Base-by-base conservation (phyloP, 2,888 invertebrate species). In the Chloroclystis v-ata region DNA sequence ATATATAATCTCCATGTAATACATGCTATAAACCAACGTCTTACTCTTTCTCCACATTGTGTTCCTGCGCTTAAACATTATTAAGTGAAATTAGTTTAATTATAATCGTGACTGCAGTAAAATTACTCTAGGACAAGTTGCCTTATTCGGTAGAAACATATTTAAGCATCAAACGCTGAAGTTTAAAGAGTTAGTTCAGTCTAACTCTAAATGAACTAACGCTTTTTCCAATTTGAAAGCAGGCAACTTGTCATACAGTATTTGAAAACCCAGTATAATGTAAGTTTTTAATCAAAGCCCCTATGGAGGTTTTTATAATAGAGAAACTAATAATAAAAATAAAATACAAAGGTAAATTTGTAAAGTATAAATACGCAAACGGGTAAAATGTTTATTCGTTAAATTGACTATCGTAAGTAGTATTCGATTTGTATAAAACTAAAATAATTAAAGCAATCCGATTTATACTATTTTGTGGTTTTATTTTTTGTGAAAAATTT, bases 341-440 rank as follows among this genome's bases (percentile, higher is more conserved):
- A 72, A 78, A 75, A 77, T 78, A 76, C 80, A 82, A 84, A 84
- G 82, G 82, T 86, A 86, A 86, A 87, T 86, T 85, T 87, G 86
- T 87, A 84, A 84, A 75, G 71, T 70, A 72, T 71, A 80, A 78
- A 72, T 69, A 67, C 58, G 56, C 52, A 65, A 49, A 87, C 87
- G 88, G 82, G 78, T 88, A 88, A 84, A 83, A 78, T 74, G 72
- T 77, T 81, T 86, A 83, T 84, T 87, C 84, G 87, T 85, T 83
- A 84, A 83, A 88, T 85, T 83, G 78, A 83, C 78, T 88, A 86
- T 77, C 82, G 79, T 82, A 84, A 86, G 87, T 88, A 88, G 88
- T 77, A 84, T 78, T 89, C 86, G 82, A 86, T 88, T 88, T 89
- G 87, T 89, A 89, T 87, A 88, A 88, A 87, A 89, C 69, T 86